These are phyloP conservation scores for Meandrusa payeni DNA, from an alignment of 2,888 invertebrate species.

Conservation along the genomic window DNA sequence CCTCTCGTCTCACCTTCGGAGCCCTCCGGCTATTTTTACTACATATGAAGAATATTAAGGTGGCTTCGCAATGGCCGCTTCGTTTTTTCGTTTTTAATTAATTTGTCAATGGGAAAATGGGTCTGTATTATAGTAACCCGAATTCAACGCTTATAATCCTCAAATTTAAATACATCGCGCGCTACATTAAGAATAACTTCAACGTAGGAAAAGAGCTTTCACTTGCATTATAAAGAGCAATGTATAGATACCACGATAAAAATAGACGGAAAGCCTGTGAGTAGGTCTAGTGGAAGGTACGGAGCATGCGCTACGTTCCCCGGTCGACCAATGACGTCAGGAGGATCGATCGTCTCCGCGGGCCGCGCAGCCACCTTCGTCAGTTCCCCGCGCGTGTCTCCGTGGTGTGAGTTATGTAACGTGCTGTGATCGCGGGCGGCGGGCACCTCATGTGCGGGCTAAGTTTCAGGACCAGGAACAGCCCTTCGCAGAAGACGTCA, in stretches of 20 bases:
- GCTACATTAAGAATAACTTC: background rate
- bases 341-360: slow-evolving; percentile 54
- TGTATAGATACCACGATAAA: slow-evolving; percentile 30
- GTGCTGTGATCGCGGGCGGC: slow-evolving; percentile 42
- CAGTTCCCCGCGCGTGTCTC: slow-evolving; percentile 51
- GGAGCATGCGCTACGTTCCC: slow-evolving; percentile 37
- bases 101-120: slow-evolving; percentile 61
- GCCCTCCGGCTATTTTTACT: slow-evolving; percentile 30
- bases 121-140: slow-evolving; percentile 37
- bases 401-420: slow-evolving; percentile 55
- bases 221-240: slow-evolving; percentile 27
- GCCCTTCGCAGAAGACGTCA: slow-evolving; percentile 98
- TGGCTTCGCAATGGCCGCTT: too few species aligned
- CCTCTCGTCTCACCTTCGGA: too few species aligned
- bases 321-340: slow-evolving; percentile 63
- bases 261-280: slow-evolving; percentile 14
- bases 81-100: too few species aligned
- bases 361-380: slow-evolving; percentile 37
- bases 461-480: slow-evolving; percentile 97
- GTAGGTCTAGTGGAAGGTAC: slow-evolving; percentile 32
- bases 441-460: slow-evolving; percentile 94
- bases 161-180: background rate
- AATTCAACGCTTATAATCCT: slow-evolving; percentile 29
- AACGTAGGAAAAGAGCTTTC: background rate
- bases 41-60: too few species aligned